These are phyloP conservation scores for Machimus atricapillus DNA, from an alignment of 2,888 invertebrate species.

Conservation along the genomic window DNA sequence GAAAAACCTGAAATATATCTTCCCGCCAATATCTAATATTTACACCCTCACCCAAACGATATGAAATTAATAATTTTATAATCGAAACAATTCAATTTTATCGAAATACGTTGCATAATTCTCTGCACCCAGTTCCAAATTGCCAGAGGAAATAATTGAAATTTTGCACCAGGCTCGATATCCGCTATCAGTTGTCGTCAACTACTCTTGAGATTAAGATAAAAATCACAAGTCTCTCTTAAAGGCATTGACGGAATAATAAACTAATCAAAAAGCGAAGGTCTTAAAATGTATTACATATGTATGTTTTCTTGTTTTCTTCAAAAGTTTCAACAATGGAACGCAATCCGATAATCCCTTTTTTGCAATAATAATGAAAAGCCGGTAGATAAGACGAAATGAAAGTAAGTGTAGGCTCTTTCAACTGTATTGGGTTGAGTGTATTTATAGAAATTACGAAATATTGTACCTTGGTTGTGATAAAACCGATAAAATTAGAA, in stretches of 20 bases:
- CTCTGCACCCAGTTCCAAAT: not conserved
- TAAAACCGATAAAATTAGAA: conserved; percentile 12
- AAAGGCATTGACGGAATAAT: not conserved
- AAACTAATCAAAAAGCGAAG: not conserved
- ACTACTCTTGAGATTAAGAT: not conserved
- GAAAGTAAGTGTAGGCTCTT: not conserved
- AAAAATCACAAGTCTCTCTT: not conserved
- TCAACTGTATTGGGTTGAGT: not conserved
- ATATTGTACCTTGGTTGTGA: not conserved
- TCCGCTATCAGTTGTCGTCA: not conserved
- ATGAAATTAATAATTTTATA: not conserved
- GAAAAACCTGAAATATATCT: not conserved
- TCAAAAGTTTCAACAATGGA: not conserved
- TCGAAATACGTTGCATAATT: not conserved
- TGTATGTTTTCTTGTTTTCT: not conserved
- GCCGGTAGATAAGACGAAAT: not conserved
- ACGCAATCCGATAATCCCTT: not conserved
- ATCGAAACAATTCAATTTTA: not conserved
- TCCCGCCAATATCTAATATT: not conserved
- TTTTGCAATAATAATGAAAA: not conserved
- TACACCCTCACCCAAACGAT: not conserved
- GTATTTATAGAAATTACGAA: conserved; percentile 18
- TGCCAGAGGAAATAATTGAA: not conserved
- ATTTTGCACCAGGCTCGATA: not conserved
- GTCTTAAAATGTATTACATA: not conserved